Base-by-base conservation (phyloP, 2,797 vertebrate genomes). In the Protonibea diacanthus region DNA sequence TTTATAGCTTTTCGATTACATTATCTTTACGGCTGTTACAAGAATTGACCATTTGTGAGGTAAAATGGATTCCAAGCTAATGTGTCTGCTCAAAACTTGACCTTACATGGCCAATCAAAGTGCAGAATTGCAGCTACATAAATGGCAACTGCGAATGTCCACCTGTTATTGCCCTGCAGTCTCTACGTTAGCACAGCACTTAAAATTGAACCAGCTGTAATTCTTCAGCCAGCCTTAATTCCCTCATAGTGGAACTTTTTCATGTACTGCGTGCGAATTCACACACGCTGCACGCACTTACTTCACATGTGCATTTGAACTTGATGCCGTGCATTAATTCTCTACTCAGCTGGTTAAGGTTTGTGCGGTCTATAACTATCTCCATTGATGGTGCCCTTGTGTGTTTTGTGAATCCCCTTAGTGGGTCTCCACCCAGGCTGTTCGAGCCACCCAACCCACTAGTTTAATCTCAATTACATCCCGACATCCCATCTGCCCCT, bases 391-490 rank as follows among this genome's bases (percentile, higher is more conserved):
- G 71, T 69, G 55, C 65, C 73, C 53, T 63, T 73, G 61, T 82
- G 52, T 70, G 56, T 77, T 84, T 82, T 81, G 74, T 78, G 57
- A 57, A 67, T 83, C 70, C 57, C 81, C 67, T 69, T 71, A 74
- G 73, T 75, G 74, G 74, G 82, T 90, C 79, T 89, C 83, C 86
- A 78, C 78, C 84, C 78, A 73, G 78, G 72, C 71, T 68, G 71
- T 82, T 84, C 55, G 65, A 86, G 80, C 78, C 80, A 81, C 75
- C 84, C 85, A 86, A 78, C 86, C 88, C 86, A 86, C 85, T 83
- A 90, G 86, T 91, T 91, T 91, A 92, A 93, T 94, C 90, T 91
- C 84, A 91, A 87, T 92, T 89, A 92, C 80, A 86, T 76, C 76
- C 67, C 53, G 64, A 86, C 80, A 83, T 88, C 84, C 85, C 88